Base-by-base conservation (phyloP, 1,140 invertebrate genomes). In the Pantala flavescens region DNA sequence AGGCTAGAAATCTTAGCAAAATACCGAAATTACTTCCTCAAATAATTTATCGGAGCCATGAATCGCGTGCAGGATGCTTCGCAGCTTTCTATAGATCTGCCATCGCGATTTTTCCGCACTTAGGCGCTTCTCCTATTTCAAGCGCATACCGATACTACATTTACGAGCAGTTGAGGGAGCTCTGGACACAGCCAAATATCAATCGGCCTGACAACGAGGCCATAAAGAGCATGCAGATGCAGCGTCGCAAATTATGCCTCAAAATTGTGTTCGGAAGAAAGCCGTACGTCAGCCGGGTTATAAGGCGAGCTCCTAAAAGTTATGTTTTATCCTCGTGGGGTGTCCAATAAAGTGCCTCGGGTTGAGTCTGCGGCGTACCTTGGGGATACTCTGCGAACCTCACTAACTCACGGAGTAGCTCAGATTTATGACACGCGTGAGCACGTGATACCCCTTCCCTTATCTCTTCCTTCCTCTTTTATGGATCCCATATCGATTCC, bases 261-360 rank as follows among this genome's bases (percentile, higher is more conserved):
- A 63, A 63, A 63, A 63, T 63, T 63, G 49, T 63, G 49, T 63
- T 12, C 49, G 49, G 49, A 21, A 63, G n/a, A 21, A 21, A 21
- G 49, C 49, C 49, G 49, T 63, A 63, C 49, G 49, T 63, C 49
- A 63, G 49, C 14, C 49, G 12, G 49, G 49, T 63, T 63, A 63
- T 63, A 63, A 63, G 49, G 49, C 12, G 49, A 63, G 49, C 16
- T 21, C 49, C 49, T 16, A 16, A 21, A 63, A 21, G 49, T 21
- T 63, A 63, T 63, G 49, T 63, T 63, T 63, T 63, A 63, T 63
- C 49, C 49, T 63, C 49, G 49, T 12, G 49, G 49, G 49, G 14
- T 63, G 49, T 63, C 49, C 49, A 63, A 63, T 63, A 63, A 63
- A 63, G 49, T 63, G 49, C 49, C 49, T 19, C 49, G 49, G 49